phyloP scores from a whole-genome alignment of 1,140 invertebrate genomes.

The Trichomalopsis sarcophagae region DNA sequence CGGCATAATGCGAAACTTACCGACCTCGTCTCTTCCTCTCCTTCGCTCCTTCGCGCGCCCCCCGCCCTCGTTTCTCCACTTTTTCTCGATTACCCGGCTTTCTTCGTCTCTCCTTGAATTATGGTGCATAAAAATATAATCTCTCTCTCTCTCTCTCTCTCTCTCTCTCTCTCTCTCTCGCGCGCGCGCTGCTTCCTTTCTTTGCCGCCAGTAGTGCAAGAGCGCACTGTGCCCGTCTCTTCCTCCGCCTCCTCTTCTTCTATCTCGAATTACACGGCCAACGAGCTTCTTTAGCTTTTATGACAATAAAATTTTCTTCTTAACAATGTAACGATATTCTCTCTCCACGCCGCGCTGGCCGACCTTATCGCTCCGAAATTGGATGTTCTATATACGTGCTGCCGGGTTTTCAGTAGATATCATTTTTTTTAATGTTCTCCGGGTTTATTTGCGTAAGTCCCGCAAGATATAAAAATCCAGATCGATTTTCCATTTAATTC shows the following conservation, averaged over 20 bases:
- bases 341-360: too few relatives aligned
- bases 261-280: constrained; percentile 15
- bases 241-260: constrained; percentile 5
- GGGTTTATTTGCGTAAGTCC: too few relatives aligned
- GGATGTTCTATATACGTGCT: neutral
- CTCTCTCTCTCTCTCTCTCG: too few relatives aligned
- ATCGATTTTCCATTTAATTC: too few relatives aligned
- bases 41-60: neutral
- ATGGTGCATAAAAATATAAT: constrained; percentile 46
- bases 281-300: constrained; percentile 4
- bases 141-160: constrained; percentile 12
- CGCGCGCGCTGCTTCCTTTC: neutral
- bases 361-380: neutral
- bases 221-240: neutral
- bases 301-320: constrained; percentile 30
- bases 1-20: constrained; percentile 46
- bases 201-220: neutral
- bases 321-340: constrained; percentile 1
- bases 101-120: constrained; percentile 43
- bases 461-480: too few relatives aligned
- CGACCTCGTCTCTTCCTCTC: constrained; percentile 14
- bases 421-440: too few relatives aligned
- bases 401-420: neutral
- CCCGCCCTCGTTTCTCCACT: neutral
- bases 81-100: constrained; percentile 45